Evolutionary conservation across 2,797 vertebrate genomes (phyloP).

Genomic region (Microcaecilia unicolor): DNA sequence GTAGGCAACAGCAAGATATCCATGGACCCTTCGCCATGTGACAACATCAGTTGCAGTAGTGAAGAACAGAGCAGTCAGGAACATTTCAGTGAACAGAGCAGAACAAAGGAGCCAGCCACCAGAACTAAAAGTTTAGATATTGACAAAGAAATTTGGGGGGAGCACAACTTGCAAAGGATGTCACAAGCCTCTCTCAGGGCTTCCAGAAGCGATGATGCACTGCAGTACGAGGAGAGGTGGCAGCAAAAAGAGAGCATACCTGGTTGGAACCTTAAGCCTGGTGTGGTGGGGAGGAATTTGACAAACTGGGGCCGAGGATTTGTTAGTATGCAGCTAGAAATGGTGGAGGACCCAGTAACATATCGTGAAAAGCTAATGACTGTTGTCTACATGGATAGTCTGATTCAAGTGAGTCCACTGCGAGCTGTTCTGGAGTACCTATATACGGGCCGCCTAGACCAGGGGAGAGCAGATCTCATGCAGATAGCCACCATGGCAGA

Average conservation of each 20-base stretch:
- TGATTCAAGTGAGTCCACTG: constrained; percentile 67
- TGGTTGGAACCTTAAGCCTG: constrained; percentile 13
- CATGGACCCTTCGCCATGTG: background rate
- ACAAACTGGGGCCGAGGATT: constrained; percentile 77
- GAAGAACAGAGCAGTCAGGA: constrained; percentile 39
- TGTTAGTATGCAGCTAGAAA: constrained; percentile 61
- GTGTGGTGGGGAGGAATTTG: constrained; percentile 38
- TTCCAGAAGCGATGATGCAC: constrained; percentile 65
- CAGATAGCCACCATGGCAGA: constrained; percentile 85
- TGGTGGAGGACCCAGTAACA: constrained; percentile 65
- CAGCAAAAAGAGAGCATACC: constrained; percentile 26
- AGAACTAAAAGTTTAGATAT: constrained; percentile 68
- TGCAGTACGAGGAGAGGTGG: constrained; percentile 42
- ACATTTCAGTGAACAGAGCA: constrained; percentile 39
- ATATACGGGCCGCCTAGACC: constrained; percentile 74
- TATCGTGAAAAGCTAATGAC: constrained; percentile 63
- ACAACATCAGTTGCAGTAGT: constrained; percentile 31
- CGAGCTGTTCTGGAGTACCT: constrained; percentile 75
- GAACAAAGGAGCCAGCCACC: constrained; percentile 58
- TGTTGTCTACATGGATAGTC: constrained; percentile 68
- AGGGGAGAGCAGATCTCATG: constrained; percentile 64
- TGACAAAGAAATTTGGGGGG: constrained; percentile 47
- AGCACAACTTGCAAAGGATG: constrained; percentile 35
- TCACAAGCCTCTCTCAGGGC: constrained; percentile 54
- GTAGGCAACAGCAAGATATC: constrained; percentile 23